Percentiles rank a stretch among this genome's conserved stretches.
Conservation (phyloP, 2,113 vertebrate species). For the Sminthopsis crassicaudata region DNA sequence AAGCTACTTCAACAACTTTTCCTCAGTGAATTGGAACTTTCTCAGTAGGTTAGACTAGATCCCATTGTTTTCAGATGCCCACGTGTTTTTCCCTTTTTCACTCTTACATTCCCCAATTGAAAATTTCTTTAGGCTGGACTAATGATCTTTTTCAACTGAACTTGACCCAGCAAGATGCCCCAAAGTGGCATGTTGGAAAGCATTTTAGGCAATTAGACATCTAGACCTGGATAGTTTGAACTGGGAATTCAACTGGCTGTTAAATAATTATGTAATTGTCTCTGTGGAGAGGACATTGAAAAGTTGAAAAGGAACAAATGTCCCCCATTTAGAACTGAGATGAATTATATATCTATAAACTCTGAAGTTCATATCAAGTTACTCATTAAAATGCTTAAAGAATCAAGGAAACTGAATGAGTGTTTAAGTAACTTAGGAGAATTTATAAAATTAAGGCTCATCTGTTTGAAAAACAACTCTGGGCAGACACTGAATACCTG, state of each 20-base stretch:
- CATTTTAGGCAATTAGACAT: constrained; percentile 68
- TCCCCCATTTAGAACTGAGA: constrained; percentile 61
- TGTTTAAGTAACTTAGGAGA: constrained; percentile 59
- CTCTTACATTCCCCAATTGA: constrained; percentile 40
- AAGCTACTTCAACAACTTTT: neutral
- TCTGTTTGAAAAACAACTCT: constrained; percentile 73
- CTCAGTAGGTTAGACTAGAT: neutral
- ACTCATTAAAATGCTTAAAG: constrained; percentile 70
- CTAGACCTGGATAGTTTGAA: constrained; percentile 60
- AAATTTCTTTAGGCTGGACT: constrained; percentile 31
- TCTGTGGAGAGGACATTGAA: constrained; percentile 51
- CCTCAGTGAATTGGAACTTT: neutral
- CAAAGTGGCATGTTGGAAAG: constrained; percentile 66
- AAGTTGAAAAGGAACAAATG: constrained; percentile 58
- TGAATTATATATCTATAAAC: constrained; percentile 70
- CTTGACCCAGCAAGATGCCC: constrained; percentile 69
- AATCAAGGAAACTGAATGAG: constrained; percentile 60
- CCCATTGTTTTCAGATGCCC: neutral
- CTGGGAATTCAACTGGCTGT: constrained; percentile 72
- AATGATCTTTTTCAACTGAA: constrained; percentile 68
- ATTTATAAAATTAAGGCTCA: constrained; percentile 77
- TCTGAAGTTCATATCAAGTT: constrained; percentile 70
- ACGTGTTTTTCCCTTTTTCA: neutral
- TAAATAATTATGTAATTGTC: constrained; percentile 78
- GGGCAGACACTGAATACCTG: constrained; percentile 70